Evolutionary conservation across 2,113 vertebrate genomes (phyloP).

Genomic region (Otolemur garnettii): DNA sequence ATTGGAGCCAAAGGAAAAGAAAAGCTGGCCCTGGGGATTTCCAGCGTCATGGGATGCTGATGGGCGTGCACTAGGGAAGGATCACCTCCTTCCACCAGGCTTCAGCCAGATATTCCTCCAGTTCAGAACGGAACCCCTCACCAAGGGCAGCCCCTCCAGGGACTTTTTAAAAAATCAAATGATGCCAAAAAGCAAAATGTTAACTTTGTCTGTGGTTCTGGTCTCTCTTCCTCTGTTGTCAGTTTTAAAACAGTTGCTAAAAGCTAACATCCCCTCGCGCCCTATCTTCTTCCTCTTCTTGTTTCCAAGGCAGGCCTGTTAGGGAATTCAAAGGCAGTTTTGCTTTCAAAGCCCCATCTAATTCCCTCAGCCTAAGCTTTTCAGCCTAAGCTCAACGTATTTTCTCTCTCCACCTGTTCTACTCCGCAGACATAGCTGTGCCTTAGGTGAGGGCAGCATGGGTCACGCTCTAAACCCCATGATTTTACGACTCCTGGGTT

Average conservation of each 20-base stretch:
- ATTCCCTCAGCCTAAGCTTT: neutral
- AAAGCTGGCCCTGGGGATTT: conserved; percentile 57
- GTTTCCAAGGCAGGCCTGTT: neutral
- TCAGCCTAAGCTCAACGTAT: neutral
- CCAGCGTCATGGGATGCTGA: conserved; percentile 45
- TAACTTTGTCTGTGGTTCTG: conserved; percentile 63
- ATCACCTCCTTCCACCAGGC: neutral
- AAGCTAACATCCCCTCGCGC: neutral
- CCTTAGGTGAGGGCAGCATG: neutral
- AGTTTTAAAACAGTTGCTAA: conserved; percentile 58
- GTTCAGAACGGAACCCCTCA: conserved; percentile 37
- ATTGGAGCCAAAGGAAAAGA: neutral
- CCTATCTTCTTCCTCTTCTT: conserved; percentile 72
- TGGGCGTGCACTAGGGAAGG: conserved; percentile 55
- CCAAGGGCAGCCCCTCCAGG: conserved; percentile 62
- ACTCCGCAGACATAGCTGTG: neutral
- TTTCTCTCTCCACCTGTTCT: neutral
- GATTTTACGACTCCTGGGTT: neutral
- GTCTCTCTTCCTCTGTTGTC: conserved; percentile 70
- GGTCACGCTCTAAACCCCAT: neutral
- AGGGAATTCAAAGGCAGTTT: neutral
- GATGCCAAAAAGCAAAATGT: conserved; percentile 49
- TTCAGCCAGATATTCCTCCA: neutral
- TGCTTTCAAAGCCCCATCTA: conserved; percentile 11
- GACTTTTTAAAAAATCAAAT: conserved; percentile 74